Percentiles rank a stretch among this genome's conserved stretches.
phyloP scores from a whole-genome alignment of 2,797 vertebrate species.

The Erpetoichthys calabaricus region DNA sequence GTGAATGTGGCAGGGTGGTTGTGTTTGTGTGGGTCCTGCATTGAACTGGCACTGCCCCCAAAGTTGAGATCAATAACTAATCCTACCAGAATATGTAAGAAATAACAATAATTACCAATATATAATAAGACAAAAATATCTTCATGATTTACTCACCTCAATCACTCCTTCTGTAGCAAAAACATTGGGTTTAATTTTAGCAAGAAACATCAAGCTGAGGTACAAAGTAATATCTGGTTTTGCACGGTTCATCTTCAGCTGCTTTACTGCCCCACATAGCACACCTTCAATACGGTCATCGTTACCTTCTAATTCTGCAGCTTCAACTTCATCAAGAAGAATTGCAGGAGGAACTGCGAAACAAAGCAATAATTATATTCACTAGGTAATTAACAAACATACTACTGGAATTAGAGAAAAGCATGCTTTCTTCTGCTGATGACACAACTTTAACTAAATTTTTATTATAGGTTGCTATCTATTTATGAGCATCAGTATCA shows the following conservation, averaged over 20 bases:
- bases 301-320: slow-evolving; percentile 80
- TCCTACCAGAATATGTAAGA: neutral
- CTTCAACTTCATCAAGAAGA: slow-evolving; percentile 87
- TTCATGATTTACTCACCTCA: slow-evolving; percentile 52
- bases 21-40: too few species aligned
- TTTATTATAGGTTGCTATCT: too few species aligned
- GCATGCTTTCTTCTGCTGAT: too few species aligned
- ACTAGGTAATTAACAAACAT: too few species aligned
- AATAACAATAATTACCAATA: neutral
- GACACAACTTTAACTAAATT: too few species aligned
- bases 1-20: too few species aligned
- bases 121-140: neutral
- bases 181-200: slow-evolving; percentile 94
- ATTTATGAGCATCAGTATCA: too few species aligned
- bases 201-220: slow-evolving; percentile 91
- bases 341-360: slow-evolving; percentile 63
- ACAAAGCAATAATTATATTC: neutral
- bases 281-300: slow-evolving; percentile 88
- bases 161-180: slow-evolving; percentile 95
- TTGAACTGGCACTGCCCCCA: too few species aligned
- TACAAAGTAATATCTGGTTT: slow-evolving; percentile 85
- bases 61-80: too few species aligned
- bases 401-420: too few species aligned
- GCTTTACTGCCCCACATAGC: slow-evolving; percentile 84
- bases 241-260: slow-evolving; percentile 83